These are phyloP conservation scores for Carapus acus DNA, from an alignment of 2,797 vertebrate genomes.

Conservation along the genomic window DNA sequence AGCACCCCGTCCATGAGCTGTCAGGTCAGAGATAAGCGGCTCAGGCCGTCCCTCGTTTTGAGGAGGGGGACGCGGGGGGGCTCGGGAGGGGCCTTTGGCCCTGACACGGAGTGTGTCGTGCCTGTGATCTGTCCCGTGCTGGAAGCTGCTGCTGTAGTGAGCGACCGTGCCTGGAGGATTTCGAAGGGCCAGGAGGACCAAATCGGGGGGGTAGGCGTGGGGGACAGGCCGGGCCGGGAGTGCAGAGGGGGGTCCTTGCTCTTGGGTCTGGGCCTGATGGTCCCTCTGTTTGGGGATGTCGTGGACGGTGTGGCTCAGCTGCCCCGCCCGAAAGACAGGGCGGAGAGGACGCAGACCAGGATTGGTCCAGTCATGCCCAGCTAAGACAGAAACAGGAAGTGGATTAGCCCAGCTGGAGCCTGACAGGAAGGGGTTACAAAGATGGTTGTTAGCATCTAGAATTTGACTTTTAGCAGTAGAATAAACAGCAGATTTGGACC, in stretches of 20 bases:
- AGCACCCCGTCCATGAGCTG: background rate
- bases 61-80: background rate
- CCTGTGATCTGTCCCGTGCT: constrained; percentile 17
- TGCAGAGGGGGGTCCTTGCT: background rate
- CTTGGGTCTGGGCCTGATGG: constrained; percentile 18
- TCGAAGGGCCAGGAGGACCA: constrained; percentile 19
- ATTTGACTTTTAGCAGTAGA: background rate
- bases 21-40: background rate
- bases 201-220: constrained; percentile 3
- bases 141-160: constrained; percentile 21
- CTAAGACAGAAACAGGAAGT: background rate
- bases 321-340: constrained; percentile 12
- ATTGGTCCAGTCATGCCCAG: too few species aligned
- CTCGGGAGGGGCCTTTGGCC: background rate
- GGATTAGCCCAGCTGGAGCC: background rate
- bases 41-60: background rate
- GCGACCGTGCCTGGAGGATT: constrained; percentile 32
- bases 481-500: too few species aligned
- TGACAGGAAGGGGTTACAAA: background rate
- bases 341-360: background rate
- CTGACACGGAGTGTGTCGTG: constrained; percentile 9
- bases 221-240: background rate
- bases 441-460: background rate
- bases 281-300: constrained; percentile 15
- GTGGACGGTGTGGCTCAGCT: background rate